Evolutionary conservation across 2,113 vertebrate genomes (phyloP), one percentile per base, ranked within the genome.

Genomic region (Sakesphorus luctuosus): DNA sequence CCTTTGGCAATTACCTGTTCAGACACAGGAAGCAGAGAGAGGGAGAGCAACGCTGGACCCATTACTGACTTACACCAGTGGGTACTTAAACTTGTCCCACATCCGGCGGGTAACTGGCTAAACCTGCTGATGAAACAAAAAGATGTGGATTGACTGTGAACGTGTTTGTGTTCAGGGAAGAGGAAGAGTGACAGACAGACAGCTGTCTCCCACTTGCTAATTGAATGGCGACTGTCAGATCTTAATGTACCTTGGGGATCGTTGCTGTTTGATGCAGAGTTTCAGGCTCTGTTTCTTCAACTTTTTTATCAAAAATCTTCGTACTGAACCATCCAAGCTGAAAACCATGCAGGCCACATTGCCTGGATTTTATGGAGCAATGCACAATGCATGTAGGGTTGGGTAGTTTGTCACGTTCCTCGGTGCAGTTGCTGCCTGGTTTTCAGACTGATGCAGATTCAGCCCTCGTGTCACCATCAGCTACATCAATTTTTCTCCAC

Each of bases 51-150:
- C 7, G 3, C 56, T 76, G 86, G 52, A 29, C 49, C 81, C 74
- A 87, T 92, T 90, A 58, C 43, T 46, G 76, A 50, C 36, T 76
- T 78, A 68, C 21, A 47, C 24, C n/a, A 31, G 49, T 92, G 84
- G 85, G 88, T 90, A 90, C 83, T 73, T 90, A 72, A 87, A 96
- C 94, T 95, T 92, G 94, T 92, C 96, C 88, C 87, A 55, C 86
- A 58, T 96, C 95, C 74, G 16, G 69, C 52, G 65, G 83, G 73
- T 84, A 96, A 96, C 94, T 92, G 86, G 96, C 87, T 95, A 90
- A 93, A 96, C 94, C 91, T 92, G 93, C 90, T 94, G 90, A 90
- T 87, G 85, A 87, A 94, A 95, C 49, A 78, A 78, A 96, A 96
- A 92, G 74, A 82, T 94, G 71, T 87, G 73, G 69, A 84, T 84